These are phyloP conservation scores for Olivierus martensii DNA, from an alignment of 1,140 invertebrate genomes.

Conservation along the genomic window DNA sequence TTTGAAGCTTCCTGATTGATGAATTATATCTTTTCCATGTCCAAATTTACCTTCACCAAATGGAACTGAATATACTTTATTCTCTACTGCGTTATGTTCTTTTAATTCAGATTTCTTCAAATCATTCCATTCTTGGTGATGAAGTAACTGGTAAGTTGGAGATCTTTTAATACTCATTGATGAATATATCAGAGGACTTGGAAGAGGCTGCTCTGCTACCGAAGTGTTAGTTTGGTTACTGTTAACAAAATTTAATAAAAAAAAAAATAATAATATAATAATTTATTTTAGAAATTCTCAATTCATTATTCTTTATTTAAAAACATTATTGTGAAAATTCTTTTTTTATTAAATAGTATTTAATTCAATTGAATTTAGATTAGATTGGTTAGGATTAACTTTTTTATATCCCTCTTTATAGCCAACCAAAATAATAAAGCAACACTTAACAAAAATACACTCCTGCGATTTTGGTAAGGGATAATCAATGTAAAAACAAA, in stretches of 20 bases:
- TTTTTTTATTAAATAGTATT: too few relatives aligned
- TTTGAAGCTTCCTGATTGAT: constrained; percentile 80
- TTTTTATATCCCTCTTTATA: too few relatives aligned
- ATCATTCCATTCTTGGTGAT: constrained; percentile 14
- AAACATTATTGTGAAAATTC: too few relatives aligned
- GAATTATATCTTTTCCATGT: constrained; percentile 51
- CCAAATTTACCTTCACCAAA: neutral
- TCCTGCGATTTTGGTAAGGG: too few relatives aligned
- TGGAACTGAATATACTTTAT: constrained; percentile 9
- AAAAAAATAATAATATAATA: neutral
- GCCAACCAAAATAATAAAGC: too few relatives aligned
- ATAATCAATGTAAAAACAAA: too few relatives aligned
- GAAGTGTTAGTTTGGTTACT: neutral
- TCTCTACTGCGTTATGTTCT: constrained; percentile 2
- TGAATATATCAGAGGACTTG: neutral
- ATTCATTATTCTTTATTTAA: neutral
- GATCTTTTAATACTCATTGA: constrained; percentile 12
- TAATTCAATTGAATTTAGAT: too few relatives aligned
- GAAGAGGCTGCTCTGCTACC: neutral
- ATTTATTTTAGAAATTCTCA: neutral
- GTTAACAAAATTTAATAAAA: neutral
- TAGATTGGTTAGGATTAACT: too few relatives aligned
- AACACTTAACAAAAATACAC: too few relatives aligned
- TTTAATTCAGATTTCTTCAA: constrained; percentile 6
- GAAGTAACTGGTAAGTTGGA: constrained; percentile 18